phyloP scores from a whole-genome alignment of 2,797 vertebrate genomes.

The Cynopterus sphinx region DNA sequence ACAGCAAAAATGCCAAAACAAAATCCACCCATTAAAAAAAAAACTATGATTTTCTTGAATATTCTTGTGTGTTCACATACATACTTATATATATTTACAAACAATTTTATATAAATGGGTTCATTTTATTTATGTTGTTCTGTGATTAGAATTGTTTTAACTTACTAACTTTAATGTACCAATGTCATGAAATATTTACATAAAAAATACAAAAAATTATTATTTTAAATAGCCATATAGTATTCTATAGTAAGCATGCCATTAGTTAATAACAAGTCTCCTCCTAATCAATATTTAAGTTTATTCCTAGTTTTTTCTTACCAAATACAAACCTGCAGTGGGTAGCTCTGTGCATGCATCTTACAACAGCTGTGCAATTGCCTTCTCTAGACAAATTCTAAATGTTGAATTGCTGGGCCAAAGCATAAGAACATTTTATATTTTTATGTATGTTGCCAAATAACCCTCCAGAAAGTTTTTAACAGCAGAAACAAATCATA shows the following conservation, averaged over 20 bases:
- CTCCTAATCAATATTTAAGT: not conserved
- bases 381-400: not conserved
- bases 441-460: not conserved
- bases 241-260: not conserved
- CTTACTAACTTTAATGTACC: not conserved
- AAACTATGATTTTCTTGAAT: not conserved
- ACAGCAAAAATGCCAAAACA: slow-evolving; percentile 5
- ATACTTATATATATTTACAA: not conserved
- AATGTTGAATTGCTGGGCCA: not conserved
- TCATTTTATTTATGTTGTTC: not conserved
- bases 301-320: not conserved
- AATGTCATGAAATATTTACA: not conserved
- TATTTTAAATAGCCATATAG: not conserved
- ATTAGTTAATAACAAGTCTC: not conserved
- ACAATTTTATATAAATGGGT: not conserved
- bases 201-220: not conserved
- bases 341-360: not conserved
- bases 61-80: not conserved
- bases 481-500: not conserved
- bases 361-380: not conserved
- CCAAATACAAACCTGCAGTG: not conserved
- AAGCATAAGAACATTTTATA: not conserved
- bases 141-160: not conserved
- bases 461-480: not conserved
- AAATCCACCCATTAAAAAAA: not conserved